Evolutionary conservation across 2,888 invertebrate species (phyloP).

Genomic region (Thelaira solivaga): DNA sequence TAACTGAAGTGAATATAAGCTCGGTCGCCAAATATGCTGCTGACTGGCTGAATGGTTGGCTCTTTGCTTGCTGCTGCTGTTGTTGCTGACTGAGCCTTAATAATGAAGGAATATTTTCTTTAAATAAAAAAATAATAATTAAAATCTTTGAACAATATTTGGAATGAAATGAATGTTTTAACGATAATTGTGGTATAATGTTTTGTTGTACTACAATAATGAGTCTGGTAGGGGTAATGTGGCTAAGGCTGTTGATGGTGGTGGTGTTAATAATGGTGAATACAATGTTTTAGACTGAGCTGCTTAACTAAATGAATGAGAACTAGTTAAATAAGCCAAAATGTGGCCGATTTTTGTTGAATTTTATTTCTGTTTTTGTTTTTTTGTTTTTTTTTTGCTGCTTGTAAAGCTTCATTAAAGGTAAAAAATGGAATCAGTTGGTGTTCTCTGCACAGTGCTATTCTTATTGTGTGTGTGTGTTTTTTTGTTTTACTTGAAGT

Average conservation of each 20-base stretch:
- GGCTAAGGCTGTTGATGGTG: slow-evolving; percentile 1
- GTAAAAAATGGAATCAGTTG: slow-evolving; percentile 29
- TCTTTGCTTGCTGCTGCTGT: not conserved
- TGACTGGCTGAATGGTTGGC: no score
- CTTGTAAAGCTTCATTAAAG: slow-evolving; percentile 21
- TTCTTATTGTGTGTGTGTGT: not conserved
- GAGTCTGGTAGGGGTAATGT: no score
- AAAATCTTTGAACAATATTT: not conserved
- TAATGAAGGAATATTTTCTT: not conserved
- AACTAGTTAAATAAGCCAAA: no score
- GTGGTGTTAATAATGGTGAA: slow-evolving; percentile 31
- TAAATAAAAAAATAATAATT: slow-evolving; percentile 4
- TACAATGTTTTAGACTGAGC: slow-evolving; percentile 17
- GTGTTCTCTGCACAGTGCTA: slow-evolving; percentile 25
- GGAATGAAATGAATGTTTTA: slow-evolving; percentile 50
- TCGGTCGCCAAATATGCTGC: slow-evolving; percentile 7
- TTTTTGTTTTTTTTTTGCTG: slow-evolving; percentile 4
- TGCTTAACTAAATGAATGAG: slow-evolving; percentile 42
- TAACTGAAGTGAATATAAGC: slow-evolving; percentile 62
- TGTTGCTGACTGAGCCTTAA: not conserved
- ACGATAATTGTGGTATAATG: slow-evolving; percentile 49
- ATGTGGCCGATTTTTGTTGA: not conserved
- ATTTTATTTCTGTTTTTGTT: not conserved
- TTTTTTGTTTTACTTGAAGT: slow-evolving; percentile 12
- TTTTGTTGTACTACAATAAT: slow-evolving; percentile 25